phyloP scores from a whole-genome alignment of 2,797 vertebrate genomes.

The Halcyon badia region DNA sequence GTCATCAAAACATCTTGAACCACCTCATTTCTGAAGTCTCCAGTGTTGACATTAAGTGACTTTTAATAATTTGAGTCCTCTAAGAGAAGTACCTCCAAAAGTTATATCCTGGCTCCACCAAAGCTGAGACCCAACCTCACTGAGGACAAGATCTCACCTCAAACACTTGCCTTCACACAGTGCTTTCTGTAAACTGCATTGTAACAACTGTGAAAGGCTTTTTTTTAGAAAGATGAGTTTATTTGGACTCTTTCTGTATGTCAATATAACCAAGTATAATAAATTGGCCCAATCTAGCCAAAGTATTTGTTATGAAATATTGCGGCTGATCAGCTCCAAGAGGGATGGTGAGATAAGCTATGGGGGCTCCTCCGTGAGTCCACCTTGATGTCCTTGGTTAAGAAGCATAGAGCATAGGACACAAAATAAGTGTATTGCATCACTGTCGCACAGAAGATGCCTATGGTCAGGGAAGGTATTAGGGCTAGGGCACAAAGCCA shows the following conservation, averaged over 20 bases:
- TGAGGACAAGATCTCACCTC: not conserved
- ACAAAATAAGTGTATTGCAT: not conserved
- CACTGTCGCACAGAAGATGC: not conserved
- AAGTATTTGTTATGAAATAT: conserved; percentile 31
- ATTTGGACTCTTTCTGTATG: not conserved
- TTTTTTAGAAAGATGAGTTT: conserved; percentile 34
- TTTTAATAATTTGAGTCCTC: not conserved
- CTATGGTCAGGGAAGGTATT: not conserved
- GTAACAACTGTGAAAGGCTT: not conserved
- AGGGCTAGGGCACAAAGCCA: not conserved
- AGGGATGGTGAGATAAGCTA: not conserved
- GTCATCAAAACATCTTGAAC: not conserved
- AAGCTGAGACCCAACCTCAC: not conserved
- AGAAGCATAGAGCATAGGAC: not conserved
- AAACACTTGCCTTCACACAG: not conserved
- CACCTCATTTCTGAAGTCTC: not conserved
- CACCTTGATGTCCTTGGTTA: not conserved
- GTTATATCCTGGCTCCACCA: not conserved
- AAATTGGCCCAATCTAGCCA: not conserved
- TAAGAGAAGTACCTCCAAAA: not conserved
- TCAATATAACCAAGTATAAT: not conserved
- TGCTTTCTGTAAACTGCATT: not conserved
- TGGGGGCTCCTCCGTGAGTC: not conserved
- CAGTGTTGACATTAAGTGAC: not conserved
- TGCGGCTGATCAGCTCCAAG: not conserved